Percentiles rank a stretch among this genome's conserved stretches.
These are phyloP conservation scores for Panagrolaimus sp. DNA, from an alignment of 1,140 invertebrate species.

Conservation along the genomic window DNA sequence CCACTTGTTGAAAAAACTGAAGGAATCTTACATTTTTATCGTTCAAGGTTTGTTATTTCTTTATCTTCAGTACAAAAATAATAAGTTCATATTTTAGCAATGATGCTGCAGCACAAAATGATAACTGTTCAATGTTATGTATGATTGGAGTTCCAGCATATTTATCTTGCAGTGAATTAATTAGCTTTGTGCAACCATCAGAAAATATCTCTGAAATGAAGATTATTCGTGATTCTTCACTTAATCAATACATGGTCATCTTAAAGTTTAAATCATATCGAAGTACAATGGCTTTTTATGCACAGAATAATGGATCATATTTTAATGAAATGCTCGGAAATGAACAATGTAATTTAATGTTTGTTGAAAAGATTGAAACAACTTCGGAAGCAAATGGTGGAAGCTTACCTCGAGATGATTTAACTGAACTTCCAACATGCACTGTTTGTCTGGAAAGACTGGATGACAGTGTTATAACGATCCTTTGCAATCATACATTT, in stretches of 20 bases:
- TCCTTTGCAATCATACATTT: conserved; percentile 96
- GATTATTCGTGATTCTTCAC: conserved; percentile 75
- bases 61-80: conserved; percentile 9
- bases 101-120: conserved; percentile 23
- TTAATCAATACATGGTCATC: conserved; percentile 94
- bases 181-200: conserved; percentile 89
- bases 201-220: conserved; percentile 77
- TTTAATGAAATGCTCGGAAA: conserved; percentile 84
- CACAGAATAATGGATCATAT: conserved; percentile 79
- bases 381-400: conserved; percentile 20
- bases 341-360: conserved; percentile 83
- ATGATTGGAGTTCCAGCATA: conserved; percentile 84
- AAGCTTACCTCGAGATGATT: conserved; percentile 23
- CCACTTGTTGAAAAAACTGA: conserved; percentile 91
- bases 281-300: conserved; percentile 83
- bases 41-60: conserved; percentile 70
- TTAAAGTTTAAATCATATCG: conserved; percentile 66
- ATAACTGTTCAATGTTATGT: conserved; percentile 76
- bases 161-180: conserved; percentile 83
- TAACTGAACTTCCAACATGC: conserved; percentile 90
- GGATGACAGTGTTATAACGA: conserved; percentile 90
- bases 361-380: conserved; percentile 85
- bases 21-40: conserved; percentile 89
- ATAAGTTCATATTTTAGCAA: conserved; percentile 27
- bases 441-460: conserved; percentile 87